Conservation (phyloP, 2,888 invertebrate genomes). For the Gymnosoma rotundatum region DNA sequence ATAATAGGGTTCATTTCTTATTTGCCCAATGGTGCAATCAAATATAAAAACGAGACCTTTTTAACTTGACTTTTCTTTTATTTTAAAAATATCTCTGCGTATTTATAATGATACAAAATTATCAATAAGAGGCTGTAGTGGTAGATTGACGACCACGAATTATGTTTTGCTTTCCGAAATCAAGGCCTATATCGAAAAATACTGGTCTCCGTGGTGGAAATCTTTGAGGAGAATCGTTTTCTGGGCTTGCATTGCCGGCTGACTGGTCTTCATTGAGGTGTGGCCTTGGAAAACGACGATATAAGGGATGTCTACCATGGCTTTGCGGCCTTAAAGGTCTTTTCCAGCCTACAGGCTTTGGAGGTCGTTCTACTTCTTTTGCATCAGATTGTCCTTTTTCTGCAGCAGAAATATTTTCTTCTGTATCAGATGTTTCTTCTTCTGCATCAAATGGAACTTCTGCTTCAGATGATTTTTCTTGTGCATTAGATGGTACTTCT, state of each 20-base stretch:
- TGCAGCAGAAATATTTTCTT: neutral
- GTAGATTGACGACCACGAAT: neutral
- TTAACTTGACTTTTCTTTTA: too few species aligned
- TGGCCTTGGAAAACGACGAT: neutral
- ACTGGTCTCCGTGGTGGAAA: neutral
- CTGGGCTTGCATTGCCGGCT: neutral
- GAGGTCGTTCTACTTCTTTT: neutral
- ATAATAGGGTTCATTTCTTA: too few species aligned
- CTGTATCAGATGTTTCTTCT: too few species aligned
- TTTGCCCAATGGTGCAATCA: too few species aligned
- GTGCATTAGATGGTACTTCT: too few species aligned
- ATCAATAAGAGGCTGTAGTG: too few species aligned
- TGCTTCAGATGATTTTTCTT: too few species aligned
- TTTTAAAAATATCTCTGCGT: too few species aligned
- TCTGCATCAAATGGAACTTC: too few species aligned
- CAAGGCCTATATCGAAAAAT: neutral
- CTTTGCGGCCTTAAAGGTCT: constrained; percentile 2
- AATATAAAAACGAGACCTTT: too few species aligned
- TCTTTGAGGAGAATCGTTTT: neutral
- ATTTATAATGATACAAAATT: too few species aligned
- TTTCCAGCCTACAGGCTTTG: neutral
- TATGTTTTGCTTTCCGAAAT: constrained; percentile 5
- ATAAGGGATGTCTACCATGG: neutral
- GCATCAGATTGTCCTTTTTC: neutral
- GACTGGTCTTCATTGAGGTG: neutral